Percentiles rank a stretch among this genome's conserved stretches.
Conservation (phyloP, 2,797 vertebrate species). For the Bovichtus variegatus region DNA sequence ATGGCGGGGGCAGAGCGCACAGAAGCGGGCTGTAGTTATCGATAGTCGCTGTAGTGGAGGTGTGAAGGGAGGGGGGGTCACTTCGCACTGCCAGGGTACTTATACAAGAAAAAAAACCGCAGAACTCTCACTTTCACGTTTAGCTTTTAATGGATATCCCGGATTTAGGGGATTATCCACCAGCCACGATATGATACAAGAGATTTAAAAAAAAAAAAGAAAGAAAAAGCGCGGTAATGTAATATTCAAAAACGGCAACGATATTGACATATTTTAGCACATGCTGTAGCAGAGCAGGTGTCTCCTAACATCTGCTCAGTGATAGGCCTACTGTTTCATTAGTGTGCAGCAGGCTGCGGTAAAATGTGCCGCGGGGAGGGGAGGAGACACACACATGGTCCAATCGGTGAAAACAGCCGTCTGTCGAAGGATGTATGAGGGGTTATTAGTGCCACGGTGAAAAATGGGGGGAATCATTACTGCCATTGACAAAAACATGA, state of each 20-base stretch:
- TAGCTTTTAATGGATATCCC: not conserved
- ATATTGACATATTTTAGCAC: not conserved
- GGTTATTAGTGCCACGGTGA: constrained; percentile 18
- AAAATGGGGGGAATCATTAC: not conserved
- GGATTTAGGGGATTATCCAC: not conserved
- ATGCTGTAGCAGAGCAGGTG: constrained; percentile 35
- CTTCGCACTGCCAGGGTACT: not conserved
- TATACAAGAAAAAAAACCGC: constrained; percentile 14
- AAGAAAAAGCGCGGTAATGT: not conserved
- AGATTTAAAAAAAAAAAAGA: too few species aligned
- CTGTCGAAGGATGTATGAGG: not conserved
- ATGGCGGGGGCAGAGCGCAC: constrained; percentile 5
- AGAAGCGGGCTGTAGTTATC: not conserved
- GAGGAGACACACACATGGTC: constrained; percentile 51
- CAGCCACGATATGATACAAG: not conserved
- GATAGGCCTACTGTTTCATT: not conserved
- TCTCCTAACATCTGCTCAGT: constrained; percentile 12
- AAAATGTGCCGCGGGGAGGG: constrained; percentile 50
- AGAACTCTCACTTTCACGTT: not conserved
- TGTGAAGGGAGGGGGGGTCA: not conserved
- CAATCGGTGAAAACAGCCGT: constrained; percentile 38
- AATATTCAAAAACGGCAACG: not conserved
- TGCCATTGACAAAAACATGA: not conserved
- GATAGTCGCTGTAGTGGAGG: not conserved
- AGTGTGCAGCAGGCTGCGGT: constrained; percentile 70